A percentile compares a stretch with the other conserved stretches of the same genome.
Conservation (phyloP, 30 jellyfish, hydroid and myxozoan species). For the Sanderia malayensis region DNA sequence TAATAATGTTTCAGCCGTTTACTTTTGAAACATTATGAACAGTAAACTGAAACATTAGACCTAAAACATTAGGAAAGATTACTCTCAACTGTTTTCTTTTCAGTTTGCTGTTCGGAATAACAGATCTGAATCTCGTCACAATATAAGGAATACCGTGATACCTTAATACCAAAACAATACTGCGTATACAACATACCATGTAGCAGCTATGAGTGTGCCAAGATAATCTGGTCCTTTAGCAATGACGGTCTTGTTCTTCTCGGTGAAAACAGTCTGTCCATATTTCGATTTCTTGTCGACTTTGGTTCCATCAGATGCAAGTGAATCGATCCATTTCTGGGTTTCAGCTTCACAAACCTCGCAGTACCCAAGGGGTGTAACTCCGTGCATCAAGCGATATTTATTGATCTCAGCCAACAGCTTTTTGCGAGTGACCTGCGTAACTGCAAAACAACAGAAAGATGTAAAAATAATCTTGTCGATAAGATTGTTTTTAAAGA, state of each 20-base stretch:
- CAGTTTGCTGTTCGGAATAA: no score
- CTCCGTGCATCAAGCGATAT: slow-evolving; percentile 95
- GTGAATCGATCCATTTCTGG: slow-evolving; percentile 73
- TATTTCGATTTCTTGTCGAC: slow-evolving; percentile 72
- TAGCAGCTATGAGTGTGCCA: slow-evolving; percentile 95
- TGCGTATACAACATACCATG: slow-evolving; percentile 95
- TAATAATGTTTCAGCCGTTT: no score
- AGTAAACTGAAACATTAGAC: no score
- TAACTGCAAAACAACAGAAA: slow-evolving; percentile 34
- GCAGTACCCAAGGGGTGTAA: slow-evolving; percentile 93
- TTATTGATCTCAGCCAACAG: slow-evolving; percentile 89
- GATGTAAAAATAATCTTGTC: background rate
- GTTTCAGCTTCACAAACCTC: slow-evolving; percentile 92
- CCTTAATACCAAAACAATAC: no score
- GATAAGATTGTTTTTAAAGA: no score
- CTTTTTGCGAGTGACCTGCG: slow-evolving; percentile 72
- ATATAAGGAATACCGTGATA: no score
- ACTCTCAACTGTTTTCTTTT: no score
- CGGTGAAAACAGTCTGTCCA: slow-evolving; percentile 86
- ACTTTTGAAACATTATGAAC: no score
- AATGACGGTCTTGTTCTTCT: slow-evolving; percentile 67
- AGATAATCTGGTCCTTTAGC: slow-evolving; percentile 90
- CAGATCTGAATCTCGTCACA: no score
- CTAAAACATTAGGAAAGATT: no score
- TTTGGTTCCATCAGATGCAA: slow-evolving; percentile 64